Base-by-base conservation (phyloP, 2,888 invertebrate species). In the Drosophila tanythrix region DNA sequence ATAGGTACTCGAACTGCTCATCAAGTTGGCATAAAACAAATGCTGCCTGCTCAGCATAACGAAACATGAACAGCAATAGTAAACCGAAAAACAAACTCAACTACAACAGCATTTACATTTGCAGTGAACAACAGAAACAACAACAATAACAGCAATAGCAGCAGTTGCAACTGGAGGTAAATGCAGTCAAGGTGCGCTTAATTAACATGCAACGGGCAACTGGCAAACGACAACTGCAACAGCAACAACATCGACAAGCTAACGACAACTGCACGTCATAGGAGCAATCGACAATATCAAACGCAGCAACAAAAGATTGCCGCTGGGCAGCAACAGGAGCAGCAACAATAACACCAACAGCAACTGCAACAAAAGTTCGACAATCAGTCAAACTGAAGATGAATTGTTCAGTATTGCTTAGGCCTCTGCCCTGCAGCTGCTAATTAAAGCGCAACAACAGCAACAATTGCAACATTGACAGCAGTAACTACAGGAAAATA, bases 201-300 rank as follows among this genome's bases (percentile, higher is more conserved):
- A 87, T 87, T 87, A 87, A 89, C 90, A 87, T 87, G 90, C 87
- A 89, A 88, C 83, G 83, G 82, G 72, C 88, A 85, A 69, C 53
- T 66, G 55, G 70, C 59, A 66, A 78, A 83, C 82, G 71, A 81
- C 81, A 75, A 65, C 81, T 53, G 25, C 64, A 67, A 15, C 50
- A 53, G 5, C 60, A 67, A 11, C 66, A 70, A 40, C 70, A 64
- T 36, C 35, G 11, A 27, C 36, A 55, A n/a, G 36, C 25, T 25
- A 35, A 35, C 15, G 25, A 35, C 36, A 36, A 7, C 18, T n/a
- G 7, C 25, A 15, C 33, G 46, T 25, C 46, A 25, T 46, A 46
- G 25, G 46, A 52, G 31, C n/a, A 52, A 52, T 46, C 46, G 46
- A 25, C 46, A 25, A n/a, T 29, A 29, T 51, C 36, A 36, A 21